Evolutionary conservation across 2,113 vertebrate species (phyloP).

Genomic region (Pangasianodon hypophthalmus): DNA sequence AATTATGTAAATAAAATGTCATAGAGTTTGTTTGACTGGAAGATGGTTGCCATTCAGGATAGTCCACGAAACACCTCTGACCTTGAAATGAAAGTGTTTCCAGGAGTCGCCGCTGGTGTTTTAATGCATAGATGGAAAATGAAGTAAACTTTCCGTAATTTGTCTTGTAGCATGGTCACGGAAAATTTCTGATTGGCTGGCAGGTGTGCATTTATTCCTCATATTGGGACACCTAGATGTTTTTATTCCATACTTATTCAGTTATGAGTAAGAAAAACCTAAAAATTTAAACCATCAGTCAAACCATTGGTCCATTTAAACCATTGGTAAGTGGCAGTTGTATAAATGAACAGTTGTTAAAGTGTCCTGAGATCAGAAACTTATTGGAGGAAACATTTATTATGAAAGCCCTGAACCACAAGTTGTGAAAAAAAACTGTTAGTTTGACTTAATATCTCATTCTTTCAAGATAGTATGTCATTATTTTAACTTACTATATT

Average conservation of each 20-base stretch:
- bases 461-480: neutral
- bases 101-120: neutral
- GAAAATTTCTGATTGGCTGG: neutral
- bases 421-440: too few species aligned
- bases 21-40: slow-evolving; percentile 38
- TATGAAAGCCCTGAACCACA: too few species aligned
- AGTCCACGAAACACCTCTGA: neutral
- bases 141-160: neutral
- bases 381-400: too few species aligned
- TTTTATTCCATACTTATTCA: neutral
- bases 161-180: neutral
- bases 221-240: too few species aligned
- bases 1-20: slow-evolving; percentile 55
- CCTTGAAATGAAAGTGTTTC: slow-evolving; percentile 1
- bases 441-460: neutral
- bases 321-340: neutral
- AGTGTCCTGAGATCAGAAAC: neutral
- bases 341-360: too few species aligned
- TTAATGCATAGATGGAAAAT: neutral
- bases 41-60: neutral
- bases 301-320: neutral
- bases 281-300: neutral
- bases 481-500: neutral
- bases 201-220: neutral
- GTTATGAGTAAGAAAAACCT: neutral